phyloP scores from a whole-genome alignment of 2,888 invertebrate species.

The Euzetes globulus region DNA sequence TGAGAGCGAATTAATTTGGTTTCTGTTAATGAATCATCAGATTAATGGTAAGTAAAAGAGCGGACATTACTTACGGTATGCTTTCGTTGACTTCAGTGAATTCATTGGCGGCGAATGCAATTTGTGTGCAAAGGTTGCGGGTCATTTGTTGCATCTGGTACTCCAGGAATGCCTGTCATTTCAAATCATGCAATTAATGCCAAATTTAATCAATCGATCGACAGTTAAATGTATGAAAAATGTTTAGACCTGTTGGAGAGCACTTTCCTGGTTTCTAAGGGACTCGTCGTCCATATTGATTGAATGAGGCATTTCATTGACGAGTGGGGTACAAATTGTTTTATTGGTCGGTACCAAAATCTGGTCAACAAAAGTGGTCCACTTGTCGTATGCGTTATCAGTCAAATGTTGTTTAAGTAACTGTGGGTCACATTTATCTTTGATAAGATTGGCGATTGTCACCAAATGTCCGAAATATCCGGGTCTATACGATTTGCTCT shows the following conservation, averaged over 20 bases:
- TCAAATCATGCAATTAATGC: too few relatives aligned
- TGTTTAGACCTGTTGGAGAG: slow-evolving; percentile 54
- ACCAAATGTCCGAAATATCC: slow-evolving; percentile 61
- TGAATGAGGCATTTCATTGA: slow-evolving; percentile 43
- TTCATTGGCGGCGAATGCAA: slow-evolving; percentile 58
- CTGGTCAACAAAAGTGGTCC: slow-evolving; percentile 50
- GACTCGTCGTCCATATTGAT: slow-evolving; percentile 50
- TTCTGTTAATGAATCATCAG: slow-evolving; percentile 26
- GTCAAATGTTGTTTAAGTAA: background rate
- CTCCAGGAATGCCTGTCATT: slow-evolving; percentile 55
- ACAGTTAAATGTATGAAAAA: background rate
- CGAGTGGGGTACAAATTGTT: slow-evolving; percentile 49
- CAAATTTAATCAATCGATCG: slow-evolving; percentile 33
- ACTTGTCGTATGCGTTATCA: slow-evolving; percentile 42
- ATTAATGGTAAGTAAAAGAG: slow-evolving; percentile 24
- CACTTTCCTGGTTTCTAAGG: slow-evolving; percentile 50
- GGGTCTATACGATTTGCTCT: slow-evolving; percentile 44
- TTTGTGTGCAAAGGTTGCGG: slow-evolving; percentile 56
- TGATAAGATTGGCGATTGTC: slow-evolving; percentile 52
- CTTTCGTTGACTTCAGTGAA: slow-evolving; percentile 56
- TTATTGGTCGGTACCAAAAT: slow-evolving; percentile 50
- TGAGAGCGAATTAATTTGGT: slow-evolving; percentile 23
- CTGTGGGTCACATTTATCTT: slow-evolving; percentile 43
- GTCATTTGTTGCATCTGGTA: slow-evolving; percentile 59
- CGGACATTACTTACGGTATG: slow-evolving; percentile 46